A percentile compares a stretch with the other conserved stretches of the same genome.
These are phyloP conservation scores for Calameuta filiformis DNA, from an alignment of 2,888 invertebrate species.

Conservation along the genomic window DNA sequence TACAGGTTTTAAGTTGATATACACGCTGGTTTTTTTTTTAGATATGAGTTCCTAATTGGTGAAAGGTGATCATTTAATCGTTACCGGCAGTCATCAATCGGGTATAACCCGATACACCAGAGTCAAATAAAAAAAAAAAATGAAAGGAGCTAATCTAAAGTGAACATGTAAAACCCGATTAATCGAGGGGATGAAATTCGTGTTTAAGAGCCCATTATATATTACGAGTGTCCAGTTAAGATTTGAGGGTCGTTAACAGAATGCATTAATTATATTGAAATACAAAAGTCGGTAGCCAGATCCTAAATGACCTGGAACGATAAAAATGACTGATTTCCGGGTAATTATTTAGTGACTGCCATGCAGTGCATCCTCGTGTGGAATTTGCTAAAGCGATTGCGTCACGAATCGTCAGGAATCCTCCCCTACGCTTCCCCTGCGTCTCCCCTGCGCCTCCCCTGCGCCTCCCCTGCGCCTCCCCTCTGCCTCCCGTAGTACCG, in stretches of 20 bases:
- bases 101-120: not conserved
- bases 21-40: not conserved
- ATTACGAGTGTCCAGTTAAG: not conserved
- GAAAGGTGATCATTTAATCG: not conserved
- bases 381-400: not conserved
- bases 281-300: not conserved
- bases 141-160: not conserved
- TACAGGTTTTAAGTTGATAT: not conserved
- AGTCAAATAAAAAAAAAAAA: not conserved
- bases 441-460: no score
- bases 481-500: no score
- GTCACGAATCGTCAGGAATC: not conserved
- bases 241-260: not conserved
- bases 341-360: not conserved
- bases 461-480: no score
- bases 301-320: not conserved
- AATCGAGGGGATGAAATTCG: not conserved
- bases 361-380: not conserved
- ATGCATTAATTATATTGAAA: not conserved
- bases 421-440: no score
- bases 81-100: not conserved
- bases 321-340: not conserved
- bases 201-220: not conserved
- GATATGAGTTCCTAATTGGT: not conserved
- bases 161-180: not conserved